Percentiles rank a stretch among this genome's conserved stretches.
Conservation (phyloP, 2,113 vertebrate genomes). For the Marcusenius ussheri region DNA sequence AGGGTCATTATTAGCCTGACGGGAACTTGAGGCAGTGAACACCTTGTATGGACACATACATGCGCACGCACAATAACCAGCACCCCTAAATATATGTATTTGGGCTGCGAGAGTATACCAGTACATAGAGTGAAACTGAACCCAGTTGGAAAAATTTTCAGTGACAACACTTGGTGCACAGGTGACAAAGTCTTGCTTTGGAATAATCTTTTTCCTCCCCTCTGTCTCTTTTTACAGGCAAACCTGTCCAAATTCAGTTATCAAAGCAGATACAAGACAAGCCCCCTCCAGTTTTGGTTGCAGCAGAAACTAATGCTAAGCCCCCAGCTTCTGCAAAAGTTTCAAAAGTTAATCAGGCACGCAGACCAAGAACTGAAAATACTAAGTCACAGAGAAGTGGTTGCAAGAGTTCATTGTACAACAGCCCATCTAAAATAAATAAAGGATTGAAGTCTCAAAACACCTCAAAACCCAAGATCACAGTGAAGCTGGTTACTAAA, state of each 20-base stretch:
- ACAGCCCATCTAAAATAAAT: constrained; percentile 32
- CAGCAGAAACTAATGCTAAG: constrained; percentile 42
- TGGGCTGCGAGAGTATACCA: not conserved
- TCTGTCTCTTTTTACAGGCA: constrained; percentile 41
- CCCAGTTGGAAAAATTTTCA: not conserved
- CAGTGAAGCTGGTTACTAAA: constrained; percentile 65
- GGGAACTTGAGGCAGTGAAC: not conserved
- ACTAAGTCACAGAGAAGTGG: constrained; percentile 40
- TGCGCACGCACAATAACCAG: not conserved
- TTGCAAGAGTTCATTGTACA: constrained; percentile 44
- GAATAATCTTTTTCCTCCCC: not conserved
- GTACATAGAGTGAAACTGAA: not conserved
- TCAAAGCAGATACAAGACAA: constrained; percentile 53
- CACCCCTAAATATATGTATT: not conserved
- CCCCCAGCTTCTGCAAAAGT: constrained; percentile 41
- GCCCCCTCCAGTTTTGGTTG: constrained; percentile 40
- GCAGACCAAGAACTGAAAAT: constrained; percentile 31
- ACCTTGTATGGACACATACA: not conserved
- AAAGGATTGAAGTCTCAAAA: constrained; percentile 21
- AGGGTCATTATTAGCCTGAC: not conserved
- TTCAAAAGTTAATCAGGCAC: constrained; percentile 44
- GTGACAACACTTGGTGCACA: not conserved
- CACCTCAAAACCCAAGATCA: constrained; percentile 52
- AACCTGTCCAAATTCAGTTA: constrained; percentile 46
- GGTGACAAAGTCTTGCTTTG: not conserved